Percentiles rank a stretch among this genome's conserved stretches.
phyloP scores from a whole-genome alignment of 2,113 vertebrate species.

The Spea bombifrons region DNA sequence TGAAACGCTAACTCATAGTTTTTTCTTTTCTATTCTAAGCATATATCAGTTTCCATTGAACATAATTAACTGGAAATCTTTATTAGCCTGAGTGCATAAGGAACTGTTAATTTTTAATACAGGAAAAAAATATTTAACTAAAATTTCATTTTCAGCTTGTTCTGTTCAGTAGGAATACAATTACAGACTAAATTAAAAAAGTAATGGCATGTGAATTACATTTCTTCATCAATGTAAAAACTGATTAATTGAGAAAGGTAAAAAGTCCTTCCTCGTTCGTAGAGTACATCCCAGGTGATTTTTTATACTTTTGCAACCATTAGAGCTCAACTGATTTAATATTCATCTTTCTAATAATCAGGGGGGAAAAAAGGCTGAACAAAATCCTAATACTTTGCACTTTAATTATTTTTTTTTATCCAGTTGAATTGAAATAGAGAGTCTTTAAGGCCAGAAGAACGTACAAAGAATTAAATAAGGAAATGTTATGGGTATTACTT shows the following conservation, averaged over 20 bases:
- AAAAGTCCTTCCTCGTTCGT: slow-evolving; percentile 65
- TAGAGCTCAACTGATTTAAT: slow-evolving; percentile 76
- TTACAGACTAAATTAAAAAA: slow-evolving; percentile 87
- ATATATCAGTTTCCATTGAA: slow-evolving; percentile 1
- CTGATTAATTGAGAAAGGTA: slow-evolving; percentile 83
- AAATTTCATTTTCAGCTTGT: slow-evolving; percentile 87
- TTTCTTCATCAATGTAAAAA: slow-evolving; percentile 86
- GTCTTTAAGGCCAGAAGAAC: not conserved
- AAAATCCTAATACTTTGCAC: slow-evolving; percentile 59
- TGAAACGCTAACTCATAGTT: too few relatives aligned
- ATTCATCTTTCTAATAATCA: slow-evolving; percentile 69
- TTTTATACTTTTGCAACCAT: slow-evolving; percentile 69
- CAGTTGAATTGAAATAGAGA: slow-evolving; percentile 1
- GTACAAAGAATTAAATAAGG: too few relatives aligned
- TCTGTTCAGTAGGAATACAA: slow-evolving; percentile 84
- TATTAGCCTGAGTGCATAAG: slow-evolving; percentile 78
- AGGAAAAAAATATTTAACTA: slow-evolving; percentile 79
- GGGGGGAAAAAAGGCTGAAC: slow-evolving; percentile 64
- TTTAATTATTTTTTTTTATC: slow-evolving; percentile 70
- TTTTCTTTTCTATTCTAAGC: not conserved
- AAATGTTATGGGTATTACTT: too few relatives aligned
- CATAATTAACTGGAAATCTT: slow-evolving; percentile 66
- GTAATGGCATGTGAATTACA: slow-evolving; percentile 84
- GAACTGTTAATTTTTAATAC: slow-evolving; percentile 78
- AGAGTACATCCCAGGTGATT: slow-evolving; percentile 72